phyloP scores from a whole-genome alignment of 2,797 vertebrate genomes.

The Muscicapa striata region DNA sequence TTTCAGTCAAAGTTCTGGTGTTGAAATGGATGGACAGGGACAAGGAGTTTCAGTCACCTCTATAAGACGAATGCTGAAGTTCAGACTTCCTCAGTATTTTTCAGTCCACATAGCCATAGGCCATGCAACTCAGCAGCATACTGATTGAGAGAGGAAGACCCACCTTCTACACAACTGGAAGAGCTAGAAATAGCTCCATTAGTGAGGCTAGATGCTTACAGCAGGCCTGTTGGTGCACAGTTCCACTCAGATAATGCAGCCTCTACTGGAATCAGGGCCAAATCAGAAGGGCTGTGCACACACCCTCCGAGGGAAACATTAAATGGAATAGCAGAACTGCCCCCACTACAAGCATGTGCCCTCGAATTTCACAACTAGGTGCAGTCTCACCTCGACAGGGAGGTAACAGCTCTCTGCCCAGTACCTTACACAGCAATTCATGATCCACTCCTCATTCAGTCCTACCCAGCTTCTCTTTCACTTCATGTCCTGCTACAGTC shows the following conservation, averaged over 20 bases:
- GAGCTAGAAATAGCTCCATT: neutral
- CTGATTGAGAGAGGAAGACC: neutral
- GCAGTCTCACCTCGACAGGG: neutral
- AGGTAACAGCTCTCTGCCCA: neutral
- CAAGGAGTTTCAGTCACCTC: neutral
- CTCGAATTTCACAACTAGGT: neutral
- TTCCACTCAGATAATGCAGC: neutral
- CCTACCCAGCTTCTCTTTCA: neutral
- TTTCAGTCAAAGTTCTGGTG: neutral
- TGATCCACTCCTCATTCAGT: neutral
- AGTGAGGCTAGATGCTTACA: neutral
- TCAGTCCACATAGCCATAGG: neutral
- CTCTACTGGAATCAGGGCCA: neutral
- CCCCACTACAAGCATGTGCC: neutral
- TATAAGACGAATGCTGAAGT: neutral
- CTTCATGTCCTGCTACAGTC: neutral
- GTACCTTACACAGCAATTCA: neutral
- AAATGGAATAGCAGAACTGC: neutral
- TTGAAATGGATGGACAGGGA: constrained; percentile 4
- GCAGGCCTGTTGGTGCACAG: neutral
- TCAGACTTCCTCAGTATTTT: neutral
- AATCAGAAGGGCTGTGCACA: neutral
- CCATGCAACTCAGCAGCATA: neutral
- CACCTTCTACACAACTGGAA: neutral
- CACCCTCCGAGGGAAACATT: neutral